Conservation (phyloP, 2,888 invertebrate genomes). For the Aspidapion aeneum region DNA sequence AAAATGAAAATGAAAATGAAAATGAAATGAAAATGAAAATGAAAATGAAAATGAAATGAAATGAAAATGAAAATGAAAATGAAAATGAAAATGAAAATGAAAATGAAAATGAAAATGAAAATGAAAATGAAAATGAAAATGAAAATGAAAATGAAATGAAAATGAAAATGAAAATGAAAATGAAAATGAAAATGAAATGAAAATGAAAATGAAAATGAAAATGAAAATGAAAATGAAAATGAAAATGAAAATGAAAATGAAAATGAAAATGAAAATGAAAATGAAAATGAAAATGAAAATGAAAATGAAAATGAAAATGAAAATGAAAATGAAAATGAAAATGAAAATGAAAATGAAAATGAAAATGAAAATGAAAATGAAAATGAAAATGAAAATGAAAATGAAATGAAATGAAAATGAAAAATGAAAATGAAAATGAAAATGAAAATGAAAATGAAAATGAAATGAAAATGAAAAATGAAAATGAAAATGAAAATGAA, state of each 20-base stretch:
- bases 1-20: background rate
- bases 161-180: background rate
- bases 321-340: background rate
- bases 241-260: background rate
- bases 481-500: background rate
- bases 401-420: background rate
- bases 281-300: background rate
- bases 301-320: background rate
- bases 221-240: background rate
- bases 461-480: background rate
- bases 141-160: background rate
- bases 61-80: background rate
- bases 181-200: background rate
- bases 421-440: background rate
- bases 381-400: background rate
- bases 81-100: background rate
- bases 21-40: background rate
- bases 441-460: background rate
- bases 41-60: background rate
- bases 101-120: background rate
- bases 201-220: background rate
- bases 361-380: background rate
- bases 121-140: background rate
- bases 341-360: background rate
- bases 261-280: background rate